Conservation (phyloP, 2,113 vertebrate genomes). For the Illadopsis cleaveri region DNA sequence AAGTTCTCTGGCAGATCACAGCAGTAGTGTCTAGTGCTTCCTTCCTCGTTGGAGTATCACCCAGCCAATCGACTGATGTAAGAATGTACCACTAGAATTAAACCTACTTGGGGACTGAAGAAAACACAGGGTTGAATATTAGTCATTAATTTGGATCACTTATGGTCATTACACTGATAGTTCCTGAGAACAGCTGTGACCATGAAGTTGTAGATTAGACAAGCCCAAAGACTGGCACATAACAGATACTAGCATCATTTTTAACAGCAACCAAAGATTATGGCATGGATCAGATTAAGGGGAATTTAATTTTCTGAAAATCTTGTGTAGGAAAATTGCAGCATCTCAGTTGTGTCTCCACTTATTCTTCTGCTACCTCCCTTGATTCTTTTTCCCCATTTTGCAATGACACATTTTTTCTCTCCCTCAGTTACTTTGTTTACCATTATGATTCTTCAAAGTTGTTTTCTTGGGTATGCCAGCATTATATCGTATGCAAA, state of each 20-base stretch:
- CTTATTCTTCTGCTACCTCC: background rate
- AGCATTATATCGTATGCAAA: background rate
- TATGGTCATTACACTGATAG: background rate
- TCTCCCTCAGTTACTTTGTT: background rate
- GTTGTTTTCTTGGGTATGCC: background rate
- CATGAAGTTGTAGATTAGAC: background rate
- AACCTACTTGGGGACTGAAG: background rate
- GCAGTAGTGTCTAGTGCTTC: background rate
- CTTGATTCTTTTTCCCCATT: background rate
- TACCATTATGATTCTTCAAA: background rate
- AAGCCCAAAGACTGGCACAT: background rate
- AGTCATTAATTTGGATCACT: background rate
- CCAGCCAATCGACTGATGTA: rapidly evolving
- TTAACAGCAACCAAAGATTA: background rate
- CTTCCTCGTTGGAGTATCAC: background rate
- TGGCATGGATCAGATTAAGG: background rate
- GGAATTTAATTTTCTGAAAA: background rate
- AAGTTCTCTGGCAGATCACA: background rate
- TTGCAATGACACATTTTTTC: background rate
- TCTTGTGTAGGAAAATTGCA: background rate
- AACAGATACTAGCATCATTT: background rate
- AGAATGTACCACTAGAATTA: background rate
- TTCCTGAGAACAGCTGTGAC: background rate
- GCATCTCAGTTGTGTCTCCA: background rate
- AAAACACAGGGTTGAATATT: background rate